A percentile compares a stretch with the other conserved stretches of the same genome.
phyloP scores from a whole-genome alignment of 2,888 invertebrate genomes.

The Diogma glabrata region DNA sequence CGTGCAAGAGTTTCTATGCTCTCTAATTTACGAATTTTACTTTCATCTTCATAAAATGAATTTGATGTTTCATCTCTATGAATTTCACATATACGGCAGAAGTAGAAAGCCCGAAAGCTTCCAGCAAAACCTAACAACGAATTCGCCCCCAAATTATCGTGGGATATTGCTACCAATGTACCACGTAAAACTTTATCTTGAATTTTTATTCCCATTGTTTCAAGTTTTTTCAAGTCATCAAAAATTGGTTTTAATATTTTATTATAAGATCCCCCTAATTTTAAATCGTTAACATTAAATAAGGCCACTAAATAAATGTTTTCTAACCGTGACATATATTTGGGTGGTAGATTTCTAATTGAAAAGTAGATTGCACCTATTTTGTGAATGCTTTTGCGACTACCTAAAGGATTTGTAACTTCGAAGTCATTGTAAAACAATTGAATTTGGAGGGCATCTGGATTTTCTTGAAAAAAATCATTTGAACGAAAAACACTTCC shows the following conservation, averaged over 20 bases:
- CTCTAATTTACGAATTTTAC: background rate
- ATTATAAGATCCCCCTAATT: background rate
- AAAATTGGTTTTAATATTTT: slow-evolving; percentile 9
- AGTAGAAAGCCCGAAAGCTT: slow-evolving; percentile 7
- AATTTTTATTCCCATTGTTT: background rate
- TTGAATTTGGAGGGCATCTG: background rate
- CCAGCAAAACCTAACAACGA: slow-evolving; percentile 3
- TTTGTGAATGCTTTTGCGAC: background rate
- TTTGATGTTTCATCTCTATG: background rate
- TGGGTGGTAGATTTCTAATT: background rate
- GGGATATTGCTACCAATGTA: background rate
- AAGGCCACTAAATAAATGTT: background rate
- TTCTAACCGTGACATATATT: background rate
- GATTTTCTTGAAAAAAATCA: background rate
- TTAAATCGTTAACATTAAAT: background rate
- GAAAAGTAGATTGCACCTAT: too few species aligned
- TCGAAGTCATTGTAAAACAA: background rate
- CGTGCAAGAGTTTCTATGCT: background rate
- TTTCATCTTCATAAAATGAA: background rate
- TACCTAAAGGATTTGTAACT: background rate
- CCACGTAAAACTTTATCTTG: background rate
- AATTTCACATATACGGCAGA: slow-evolving; percentile 7
- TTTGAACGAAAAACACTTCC: background rate
- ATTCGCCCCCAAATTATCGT: slow-evolving; percentile 13
- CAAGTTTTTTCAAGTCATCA: slow-evolving; percentile 4